Evolutionary conservation across 2,113 vertebrate species (phyloP), one percentile per base, ranked within the genome.

Genomic region (Ardeotis arabs): DNA sequence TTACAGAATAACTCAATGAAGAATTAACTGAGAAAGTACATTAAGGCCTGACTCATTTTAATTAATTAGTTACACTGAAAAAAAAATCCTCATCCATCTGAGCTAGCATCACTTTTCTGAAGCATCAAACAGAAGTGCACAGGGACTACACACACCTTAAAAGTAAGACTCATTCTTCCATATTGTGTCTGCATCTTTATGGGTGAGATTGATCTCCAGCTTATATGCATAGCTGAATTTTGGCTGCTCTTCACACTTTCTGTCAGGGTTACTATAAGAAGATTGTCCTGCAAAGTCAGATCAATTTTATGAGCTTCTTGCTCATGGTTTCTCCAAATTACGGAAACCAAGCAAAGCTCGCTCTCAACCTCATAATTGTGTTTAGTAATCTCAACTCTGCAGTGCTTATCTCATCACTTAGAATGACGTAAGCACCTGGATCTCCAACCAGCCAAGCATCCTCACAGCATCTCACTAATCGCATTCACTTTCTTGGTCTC

Each of bases 21-120:
- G 75, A 93, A 90, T 90, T 95, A 95, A 86, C 68, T 75, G 52
- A 90, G 83, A 84, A 90, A 90, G 88, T 68, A 80, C 59, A 60
- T 84, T 94, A 82, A 92, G 62, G 35, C 62, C 66, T 84, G 60
- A 89, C n/a, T 91, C 93, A 59, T 82, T 94, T 87, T n/a, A 93
- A 89, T 87, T 85, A 91, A 89, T 31, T 62, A 49, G 27, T 87
- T 78, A 72, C 45, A 89, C 6, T 53, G 59, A 39, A 86, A 80
- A 77, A 89, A 77, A n/a, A 2, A 5, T 22, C 28, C n/a, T 70
- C 20, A 69, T 81, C 27, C 44, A 9, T 84, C 53, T 85, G 66
- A 91, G 24, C 23, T 72, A 52, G 20, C 22, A 58, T 39, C 66
- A 66, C 11, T 47, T 59, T 77, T 77, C 37, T 77, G 72, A 92